Percentiles rank a stretch among this genome's conserved stretches.
Evolutionary conservation across 2,113 vertebrate species (phyloP).

Genomic region (Grammomys surdaster): DNA sequence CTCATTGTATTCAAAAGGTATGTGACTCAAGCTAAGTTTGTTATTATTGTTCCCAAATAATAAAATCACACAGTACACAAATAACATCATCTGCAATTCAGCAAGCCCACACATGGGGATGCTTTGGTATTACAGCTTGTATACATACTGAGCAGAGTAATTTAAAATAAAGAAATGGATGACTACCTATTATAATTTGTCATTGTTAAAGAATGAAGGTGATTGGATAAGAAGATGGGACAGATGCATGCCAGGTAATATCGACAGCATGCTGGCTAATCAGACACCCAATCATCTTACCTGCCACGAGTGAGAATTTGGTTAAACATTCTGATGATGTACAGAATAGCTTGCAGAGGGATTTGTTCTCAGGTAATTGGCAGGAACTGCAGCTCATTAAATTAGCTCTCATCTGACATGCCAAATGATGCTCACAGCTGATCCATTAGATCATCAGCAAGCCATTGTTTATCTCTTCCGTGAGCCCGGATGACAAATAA

Average conservation of each 20-base stretch:
- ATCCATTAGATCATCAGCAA: conserved; percentile 87
- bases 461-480: conserved; percentile 85
- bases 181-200: conserved; percentile 83
- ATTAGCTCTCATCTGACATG: conserved; percentile 86
- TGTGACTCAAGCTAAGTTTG: conserved; percentile 49
- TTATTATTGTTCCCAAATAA: conserved; percentile 53
- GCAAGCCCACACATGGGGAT: conserved; percentile 61
- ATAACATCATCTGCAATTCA: conserved; percentile 64
- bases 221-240: conserved; percentile 78
- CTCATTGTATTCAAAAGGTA: not conserved
- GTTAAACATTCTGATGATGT: conserved; percentile 85
- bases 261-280: conserved; percentile 72
- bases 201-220: conserved; percentile 80
- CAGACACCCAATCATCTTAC: conserved; percentile 82
- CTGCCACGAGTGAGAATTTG: conserved; percentile 83
- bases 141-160: conserved; percentile 47
- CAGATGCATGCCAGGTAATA: conserved; percentile 66
- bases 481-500: conserved; percentile 87
- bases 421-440: conserved; percentile 86
- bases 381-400: conserved; percentile 85
- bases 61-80: conserved; percentile 67
- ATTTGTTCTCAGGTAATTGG: conserved; percentile 86
- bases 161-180: conserved; percentile 83
- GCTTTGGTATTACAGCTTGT: conserved; percentile 74
- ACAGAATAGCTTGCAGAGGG: conserved; percentile 77